Percentiles rank a stretch among this genome's conserved stretches.
phyloP scores from a whole-genome alignment of 2,888 invertebrate genomes.

The Ochropleura leucogaster region DNA sequence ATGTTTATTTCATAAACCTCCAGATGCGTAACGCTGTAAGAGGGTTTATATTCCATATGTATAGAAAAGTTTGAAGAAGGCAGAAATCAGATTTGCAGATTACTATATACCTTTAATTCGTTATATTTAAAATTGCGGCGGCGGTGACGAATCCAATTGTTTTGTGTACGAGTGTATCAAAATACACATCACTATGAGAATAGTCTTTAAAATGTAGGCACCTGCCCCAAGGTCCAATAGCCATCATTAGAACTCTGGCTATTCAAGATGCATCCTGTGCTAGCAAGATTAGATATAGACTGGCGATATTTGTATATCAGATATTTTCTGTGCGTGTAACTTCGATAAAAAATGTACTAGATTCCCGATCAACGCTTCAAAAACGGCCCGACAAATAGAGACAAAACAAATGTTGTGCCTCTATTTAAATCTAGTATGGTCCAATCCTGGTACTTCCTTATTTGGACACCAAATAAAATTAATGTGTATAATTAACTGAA shows the following conservation, averaged over 20 bases:
- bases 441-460: no score
- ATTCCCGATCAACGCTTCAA: no score
- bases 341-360: background rate
- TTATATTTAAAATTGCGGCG: background rate
- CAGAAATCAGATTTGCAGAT: background rate
- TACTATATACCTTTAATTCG: background rate
- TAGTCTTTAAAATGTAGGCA: no score
- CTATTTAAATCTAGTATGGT: no score
- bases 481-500: no score
- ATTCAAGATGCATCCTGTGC: constrained; percentile 21
- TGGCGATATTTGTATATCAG: background rate
- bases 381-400: no score
- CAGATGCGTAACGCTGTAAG: background rate
- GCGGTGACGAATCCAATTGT: background rate
- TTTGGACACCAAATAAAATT: no score
- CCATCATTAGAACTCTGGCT: background rate
- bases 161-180: background rate
- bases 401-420: no score
- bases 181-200: no score
- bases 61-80: background rate
- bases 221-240: no score
- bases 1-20: background rate
- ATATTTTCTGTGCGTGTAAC: background rate
- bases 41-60: background rate
- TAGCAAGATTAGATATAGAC: background rate